Evolutionary conservation across 2,113 vertebrate species (phyloP).

Genomic region (Heloderma charlesbogerti): DNA sequence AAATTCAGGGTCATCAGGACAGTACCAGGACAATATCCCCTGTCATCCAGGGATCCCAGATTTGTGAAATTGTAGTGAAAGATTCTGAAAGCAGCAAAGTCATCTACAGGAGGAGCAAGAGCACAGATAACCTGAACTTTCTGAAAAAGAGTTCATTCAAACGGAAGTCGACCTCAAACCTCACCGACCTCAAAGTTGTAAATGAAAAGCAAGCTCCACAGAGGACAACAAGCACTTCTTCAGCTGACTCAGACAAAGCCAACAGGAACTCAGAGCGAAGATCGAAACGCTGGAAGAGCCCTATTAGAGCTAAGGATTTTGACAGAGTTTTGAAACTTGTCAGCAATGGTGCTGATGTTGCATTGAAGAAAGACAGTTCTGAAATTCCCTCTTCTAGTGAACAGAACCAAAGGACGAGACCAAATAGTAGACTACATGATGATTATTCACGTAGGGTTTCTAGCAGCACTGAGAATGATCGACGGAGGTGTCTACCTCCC

Average conservation of each 20-base stretch:
- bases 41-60: conserved; percentile 39
- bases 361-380: conserved; percentile 73
- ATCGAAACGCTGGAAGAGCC: conserved; percentile 78
- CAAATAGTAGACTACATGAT: conserved; percentile 87
- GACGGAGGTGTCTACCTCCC: conserved; percentile 72
- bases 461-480: conserved; percentile 74
- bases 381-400: neutral
- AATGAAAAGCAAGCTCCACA: conserved; percentile 69
- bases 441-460: conserved; percentile 92
- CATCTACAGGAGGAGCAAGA: conserved; percentile 87
- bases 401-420: conserved; percentile 57
- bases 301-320: conserved; percentile 83
- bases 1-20: conserved; percentile 54
- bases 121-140: conserved; percentile 88
- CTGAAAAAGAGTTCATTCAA: conserved; percentile 87
- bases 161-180: conserved; percentile 82
- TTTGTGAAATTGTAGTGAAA: conserved; percentile 68
- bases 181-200: conserved; percentile 63
- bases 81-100: conserved; percentile 74
- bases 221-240: conserved; percentile 80
- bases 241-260: conserved; percentile 74
- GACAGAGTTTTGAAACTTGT: conserved; percentile 86
- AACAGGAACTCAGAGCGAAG: conserved; percentile 65
- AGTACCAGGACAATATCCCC: conserved; percentile 28
- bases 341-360: conserved; percentile 85